These are phyloP conservation scores for Augochlora pura DNA, from an alignment of 1,140 invertebrate genomes.

Conservation along the genomic window DNA sequence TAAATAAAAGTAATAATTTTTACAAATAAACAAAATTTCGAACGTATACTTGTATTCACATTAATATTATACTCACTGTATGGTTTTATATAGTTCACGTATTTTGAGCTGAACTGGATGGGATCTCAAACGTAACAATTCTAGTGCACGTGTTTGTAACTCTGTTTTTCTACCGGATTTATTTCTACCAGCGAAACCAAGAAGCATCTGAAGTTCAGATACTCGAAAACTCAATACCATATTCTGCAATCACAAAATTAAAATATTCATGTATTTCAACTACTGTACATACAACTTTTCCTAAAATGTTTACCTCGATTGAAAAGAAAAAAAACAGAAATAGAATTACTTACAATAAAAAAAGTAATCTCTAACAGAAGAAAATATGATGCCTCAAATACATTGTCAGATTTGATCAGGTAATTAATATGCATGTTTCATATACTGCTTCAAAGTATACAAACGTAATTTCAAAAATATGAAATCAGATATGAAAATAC, in stretches of 20 bases:
- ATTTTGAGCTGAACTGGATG: constrained; percentile 89
- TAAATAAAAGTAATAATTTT: not conserved
- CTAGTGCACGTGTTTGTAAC: constrained; percentile 88
- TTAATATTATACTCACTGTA: constrained; percentile 81
- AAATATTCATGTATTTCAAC: constrained; percentile 6
- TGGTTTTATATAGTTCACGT: constrained; percentile 88
- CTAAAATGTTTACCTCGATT: constrained; percentile 3
- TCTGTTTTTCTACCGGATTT: constrained; percentile 93
- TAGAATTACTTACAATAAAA: not conserved
- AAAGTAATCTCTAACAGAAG: not conserved
- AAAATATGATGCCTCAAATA: not conserved
- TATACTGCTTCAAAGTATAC: not conserved
- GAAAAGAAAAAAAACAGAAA: constrained; percentile 1
- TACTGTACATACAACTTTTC: not conserved
- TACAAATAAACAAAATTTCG: not conserved
- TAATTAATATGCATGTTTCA: constrained; percentile 4
- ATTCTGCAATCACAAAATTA: constrained; percentile 81
- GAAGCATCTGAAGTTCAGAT: constrained; percentile 91
- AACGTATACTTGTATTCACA: constrained; percentile 20
- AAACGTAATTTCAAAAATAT: constrained; percentile 22
- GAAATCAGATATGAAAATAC: constrained; percentile 14
- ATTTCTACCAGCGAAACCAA: constrained; percentile 91
- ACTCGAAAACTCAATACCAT: constrained; percentile 93
- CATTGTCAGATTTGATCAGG: not conserved
- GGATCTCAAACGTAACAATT: constrained; percentile 87